Evolutionary conservation across 2,797 vertebrate species (phyloP), one percentile per base, ranked within the genome.

Genomic region (Hafferia zeledoni): DNA sequence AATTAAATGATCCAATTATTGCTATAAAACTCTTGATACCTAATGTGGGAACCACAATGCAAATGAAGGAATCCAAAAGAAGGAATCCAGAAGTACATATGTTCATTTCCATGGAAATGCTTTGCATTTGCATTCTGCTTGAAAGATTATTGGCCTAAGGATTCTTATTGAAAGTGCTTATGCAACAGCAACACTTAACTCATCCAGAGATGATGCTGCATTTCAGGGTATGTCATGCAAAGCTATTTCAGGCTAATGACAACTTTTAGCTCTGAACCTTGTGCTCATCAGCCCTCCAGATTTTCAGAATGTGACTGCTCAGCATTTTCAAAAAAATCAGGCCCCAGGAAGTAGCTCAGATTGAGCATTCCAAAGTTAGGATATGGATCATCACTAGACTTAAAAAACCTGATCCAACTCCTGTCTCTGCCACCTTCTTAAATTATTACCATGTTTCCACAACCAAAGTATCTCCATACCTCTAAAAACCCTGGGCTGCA

Each of bases 31-130:
- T 6, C 39, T 83, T 22, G 46, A 59, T 81, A 57, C 30, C 30
- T 80, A 47, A 43, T 55, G 37, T 53, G 43, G 46, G 46, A 90
- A 71, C 11, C 33, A 78, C 12, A 15, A 4, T 70, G 49, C 15
- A 89, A 74, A 64, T 13, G 68, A 79, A 92, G 64, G 47, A 87
- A 83, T 47, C 30, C 22, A 80, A 79, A 65, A 44, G 72, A 72
- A 88, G 52, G 25, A 82, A 76, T 70, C 28, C 41, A 74, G 52
- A 88, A 94, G 71, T 68, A 39, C 39, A 41, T 83, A 78, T 44
- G n/a, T 47, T 91, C 69, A 91, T 96, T 92, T 91, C 89, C 76
- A 94, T 91, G 79, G 84, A 91, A 94, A 93, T 94, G 10, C 9
- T 93, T 85, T 65, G 13, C 43, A 81, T 94, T 94, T 93, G 43